A percentile compares a stretch with the other conserved stretches of the same genome.
These are phyloP conservation scores for Dinoponera quadriceps DNA, from an alignment of 1,140 invertebrate species.

Conservation along the genomic window DNA sequence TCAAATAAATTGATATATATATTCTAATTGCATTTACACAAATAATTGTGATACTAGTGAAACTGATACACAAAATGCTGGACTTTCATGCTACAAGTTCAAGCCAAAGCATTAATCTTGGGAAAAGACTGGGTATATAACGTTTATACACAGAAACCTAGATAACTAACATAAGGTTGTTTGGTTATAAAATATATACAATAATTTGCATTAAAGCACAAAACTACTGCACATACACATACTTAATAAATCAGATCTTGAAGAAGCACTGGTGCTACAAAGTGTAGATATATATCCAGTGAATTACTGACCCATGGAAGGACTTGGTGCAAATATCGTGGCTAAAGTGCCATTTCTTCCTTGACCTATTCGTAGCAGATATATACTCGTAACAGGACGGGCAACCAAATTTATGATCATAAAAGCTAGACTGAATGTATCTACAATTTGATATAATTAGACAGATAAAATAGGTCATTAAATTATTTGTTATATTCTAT, in stretches of 20 bases:
- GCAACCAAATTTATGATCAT: constrained; percentile 85
- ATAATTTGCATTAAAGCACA: constrained; percentile 27
- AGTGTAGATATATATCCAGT: constrained; percentile 61
- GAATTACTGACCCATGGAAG: constrained; percentile 77
- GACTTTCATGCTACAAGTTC: constrained; percentile 22
- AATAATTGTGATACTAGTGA: not conserved
- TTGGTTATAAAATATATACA: not conserved
- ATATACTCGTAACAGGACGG: constrained; percentile 81
- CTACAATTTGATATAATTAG: constrained; percentile 74
- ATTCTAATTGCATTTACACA: not conserved
- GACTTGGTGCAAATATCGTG: constrained; percentile 75
- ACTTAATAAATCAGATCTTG: constrained; percentile 61
- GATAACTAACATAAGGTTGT: not conserved
- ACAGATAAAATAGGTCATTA: constrained; percentile 62
- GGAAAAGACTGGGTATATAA: not conserved
- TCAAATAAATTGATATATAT: constrained; percentile 56
- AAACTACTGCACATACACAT: constrained; percentile 61
- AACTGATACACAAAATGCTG: not conserved
- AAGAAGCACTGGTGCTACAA: constrained; percentile 63
- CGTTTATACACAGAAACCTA: not conserved
- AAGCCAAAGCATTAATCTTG: not conserved
- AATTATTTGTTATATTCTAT: constrained; percentile 32
- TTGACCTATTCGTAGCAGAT: constrained; percentile 79
- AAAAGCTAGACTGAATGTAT: constrained; percentile 84
- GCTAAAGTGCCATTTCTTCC: constrained; percentile 80